A percentile compares a stretch with the other conserved stretches of the same genome.
Evolutionary conservation across 2,113 vertebrate species (phyloP).

Genomic region (Solea solea): DNA sequence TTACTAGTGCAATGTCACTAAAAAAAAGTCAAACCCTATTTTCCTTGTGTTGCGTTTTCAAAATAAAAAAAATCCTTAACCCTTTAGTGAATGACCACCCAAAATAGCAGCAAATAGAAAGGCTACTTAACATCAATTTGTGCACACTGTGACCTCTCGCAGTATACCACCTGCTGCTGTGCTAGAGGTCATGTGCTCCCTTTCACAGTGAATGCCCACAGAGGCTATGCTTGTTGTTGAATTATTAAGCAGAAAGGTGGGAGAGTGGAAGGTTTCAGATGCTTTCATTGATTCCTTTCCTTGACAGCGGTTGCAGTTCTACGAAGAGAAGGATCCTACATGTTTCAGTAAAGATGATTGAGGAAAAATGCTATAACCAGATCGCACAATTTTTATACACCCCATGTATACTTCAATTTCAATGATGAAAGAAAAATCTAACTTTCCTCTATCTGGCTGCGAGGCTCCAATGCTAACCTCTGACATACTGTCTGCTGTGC

Average conservation of each 20-base stretch:
- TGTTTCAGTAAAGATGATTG: not conserved
- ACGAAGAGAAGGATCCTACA: not conserved
- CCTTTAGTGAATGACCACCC: not conserved
- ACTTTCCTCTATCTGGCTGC: not conserved
- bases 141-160: slow-evolving; percentile 34
- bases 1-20: no score
- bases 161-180: slow-evolving; percentile 50
- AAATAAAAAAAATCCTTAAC: no score
- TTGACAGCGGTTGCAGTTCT: slow-evolving; percentile 10
- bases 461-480: not conserved
- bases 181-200: slow-evolving; percentile 52
- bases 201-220: slow-evolving; percentile 58
- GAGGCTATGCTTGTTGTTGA: slow-evolving; percentile 54
- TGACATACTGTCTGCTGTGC: slow-evolving; percentile 2
- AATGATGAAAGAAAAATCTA: not conserved
- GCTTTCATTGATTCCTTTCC: slow-evolving; percentile 50
- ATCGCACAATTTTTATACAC: not conserved
- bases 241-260: slow-evolving; percentile 61
- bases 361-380: not conserved
- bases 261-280: slow-evolving; percentile 39
- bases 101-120: slow-evolving; percentile 25
- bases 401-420: not conserved
- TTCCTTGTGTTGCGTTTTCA: no score
- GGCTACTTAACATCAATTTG: slow-evolving; percentile 10
- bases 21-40: no score